Percentiles rank a stretch among this genome's conserved stretches.
Evolutionary conservation across 2,113 vertebrate species (phyloP).

Genomic region (Ceyx melanurus): DNA sequence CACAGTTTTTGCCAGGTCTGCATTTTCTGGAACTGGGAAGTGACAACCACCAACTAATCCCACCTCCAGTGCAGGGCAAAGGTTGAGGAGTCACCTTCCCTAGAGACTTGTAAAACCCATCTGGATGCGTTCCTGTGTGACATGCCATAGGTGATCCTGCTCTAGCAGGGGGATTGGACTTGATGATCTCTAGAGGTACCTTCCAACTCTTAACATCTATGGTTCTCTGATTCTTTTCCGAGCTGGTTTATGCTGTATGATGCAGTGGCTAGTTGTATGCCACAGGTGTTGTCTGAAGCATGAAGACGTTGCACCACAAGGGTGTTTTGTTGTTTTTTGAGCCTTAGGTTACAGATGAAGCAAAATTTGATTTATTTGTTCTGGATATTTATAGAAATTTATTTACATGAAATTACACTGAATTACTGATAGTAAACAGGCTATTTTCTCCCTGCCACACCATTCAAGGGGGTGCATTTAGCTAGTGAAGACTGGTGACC

Average conservation of each 20-base stretch:
- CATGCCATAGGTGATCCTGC: background rate
- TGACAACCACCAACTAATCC: no score
- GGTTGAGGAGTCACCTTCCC: background rate
- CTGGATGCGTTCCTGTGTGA: background rate
- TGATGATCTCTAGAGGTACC: no score
- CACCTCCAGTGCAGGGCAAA: no score
- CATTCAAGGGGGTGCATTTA: background rate
- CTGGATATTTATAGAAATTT: background rate
- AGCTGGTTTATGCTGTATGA: background rate
- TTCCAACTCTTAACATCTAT: no score
- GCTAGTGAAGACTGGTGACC: background rate
- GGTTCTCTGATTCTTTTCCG: background rate
- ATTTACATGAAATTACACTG: background rate
- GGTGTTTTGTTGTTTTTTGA: background rate
- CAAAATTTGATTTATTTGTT: background rate
- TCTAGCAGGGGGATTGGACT: background rate
- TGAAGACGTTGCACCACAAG: background rate
- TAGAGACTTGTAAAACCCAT: background rate
- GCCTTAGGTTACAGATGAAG: background rate
- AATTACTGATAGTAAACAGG: background rate
- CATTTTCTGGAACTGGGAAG: no score
- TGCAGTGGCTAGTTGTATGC: background rate
- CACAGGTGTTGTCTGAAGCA: background rate
- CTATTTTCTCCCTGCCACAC: background rate
- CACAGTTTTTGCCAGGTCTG: no score